A percentile compares a stretch with the other conserved stretches of the same genome.
phyloP scores from a whole-genome alignment of 2,888 invertebrate genomes.

The Polia nebulosa region DNA sequence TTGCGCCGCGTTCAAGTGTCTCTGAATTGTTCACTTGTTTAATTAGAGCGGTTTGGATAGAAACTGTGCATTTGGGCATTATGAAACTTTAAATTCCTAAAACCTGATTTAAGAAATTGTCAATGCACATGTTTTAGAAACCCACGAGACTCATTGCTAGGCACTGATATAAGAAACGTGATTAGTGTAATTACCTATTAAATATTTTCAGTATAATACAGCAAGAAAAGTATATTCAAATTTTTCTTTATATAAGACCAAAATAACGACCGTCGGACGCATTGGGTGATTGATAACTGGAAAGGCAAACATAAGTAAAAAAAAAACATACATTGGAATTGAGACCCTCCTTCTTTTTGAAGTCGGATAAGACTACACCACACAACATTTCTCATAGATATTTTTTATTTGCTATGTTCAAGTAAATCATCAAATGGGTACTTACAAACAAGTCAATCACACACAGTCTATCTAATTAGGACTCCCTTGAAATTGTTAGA shows the following conservation, averaged over 20 bases:
- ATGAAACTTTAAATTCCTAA: not conserved
- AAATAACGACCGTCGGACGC: not conserved
- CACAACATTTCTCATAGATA: not conserved
- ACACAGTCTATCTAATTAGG: slow-evolving; percentile 68
- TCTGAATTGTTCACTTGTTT: slow-evolving; percentile 45
- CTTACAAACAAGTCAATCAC: slow-evolving; percentile 44
- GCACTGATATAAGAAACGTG: not conserved
- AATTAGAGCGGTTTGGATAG: slow-evolving; percentile 21
- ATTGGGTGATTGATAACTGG: not conserved
- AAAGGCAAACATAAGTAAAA: too few relatives aligned
- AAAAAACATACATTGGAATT: too few relatives aligned
- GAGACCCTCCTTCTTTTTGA: too few relatives aligned
- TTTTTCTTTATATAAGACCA: too few relatives aligned
- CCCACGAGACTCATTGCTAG: not conserved
- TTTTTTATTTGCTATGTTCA: not conserved
- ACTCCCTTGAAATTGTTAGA: slow-evolving; percentile 73
- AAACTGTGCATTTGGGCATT: slow-evolving; percentile 4
- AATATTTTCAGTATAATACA: too few relatives aligned
- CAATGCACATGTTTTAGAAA: not conserved
- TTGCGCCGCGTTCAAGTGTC: slow-evolving; percentile 47
- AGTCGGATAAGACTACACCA: not conserved
- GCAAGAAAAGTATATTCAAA: too few relatives aligned
- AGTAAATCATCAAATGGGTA: slow-evolving; percentile 16
- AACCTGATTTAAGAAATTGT: not conserved
- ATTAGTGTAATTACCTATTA: too few relatives aligned